Percentiles rank a stretch among this genome's conserved stretches.
Conservation (phyloP, 2,888 invertebrate genomes). For the Cataglyphis cursor region DNA sequence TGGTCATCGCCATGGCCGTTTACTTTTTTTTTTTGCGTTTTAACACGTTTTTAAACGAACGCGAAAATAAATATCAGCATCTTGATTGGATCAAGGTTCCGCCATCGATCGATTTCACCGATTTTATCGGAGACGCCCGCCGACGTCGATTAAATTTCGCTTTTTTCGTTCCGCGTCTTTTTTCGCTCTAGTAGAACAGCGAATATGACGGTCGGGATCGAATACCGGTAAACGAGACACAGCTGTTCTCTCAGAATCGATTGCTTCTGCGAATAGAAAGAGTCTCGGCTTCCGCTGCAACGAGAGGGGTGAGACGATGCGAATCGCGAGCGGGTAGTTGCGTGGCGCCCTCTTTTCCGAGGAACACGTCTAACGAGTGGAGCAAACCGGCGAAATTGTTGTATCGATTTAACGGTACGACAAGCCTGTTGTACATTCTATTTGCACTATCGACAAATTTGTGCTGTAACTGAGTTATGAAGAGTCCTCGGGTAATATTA, state of each 20-base stretch:
- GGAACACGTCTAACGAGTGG: conserved; percentile 69
- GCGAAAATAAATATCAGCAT: conserved; percentile 79
- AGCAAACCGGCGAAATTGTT: conserved; percentile 57
- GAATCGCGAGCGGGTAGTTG: conserved; percentile 58
- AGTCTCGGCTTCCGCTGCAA: conserved; percentile 14
- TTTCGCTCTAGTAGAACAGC: not conserved
- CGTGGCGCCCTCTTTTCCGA: conserved; percentile 75
- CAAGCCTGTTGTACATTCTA: conserved; percentile 56
- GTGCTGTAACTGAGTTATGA: conserved; percentile 41
- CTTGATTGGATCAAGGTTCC: conserved; percentile 77
- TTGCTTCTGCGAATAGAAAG: conserved; percentile 12
- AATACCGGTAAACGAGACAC: conserved; percentile 39
- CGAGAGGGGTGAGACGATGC: conserved; percentile 36
- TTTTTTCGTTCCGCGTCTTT: conserved; percentile 25
- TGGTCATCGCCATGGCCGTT: conserved; percentile 65
- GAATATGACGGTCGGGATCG: conserved; percentile 4
- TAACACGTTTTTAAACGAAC: conserved; percentile 79
- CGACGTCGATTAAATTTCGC: conserved; percentile 59
- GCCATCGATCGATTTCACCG: conserved; percentile 72
- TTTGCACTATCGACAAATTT: conserved; percentile 53
- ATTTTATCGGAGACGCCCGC: conserved; percentile 50
- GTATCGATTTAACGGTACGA: conserved; percentile 57
- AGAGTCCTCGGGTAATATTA: conserved; percentile 26
- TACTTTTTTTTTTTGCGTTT: conserved; percentile 75
- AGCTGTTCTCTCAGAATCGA: conserved; percentile 54